Base-by-base conservation (phyloP, 2,888 invertebrate genomes). In the Eretmocerus hayati region DNA sequence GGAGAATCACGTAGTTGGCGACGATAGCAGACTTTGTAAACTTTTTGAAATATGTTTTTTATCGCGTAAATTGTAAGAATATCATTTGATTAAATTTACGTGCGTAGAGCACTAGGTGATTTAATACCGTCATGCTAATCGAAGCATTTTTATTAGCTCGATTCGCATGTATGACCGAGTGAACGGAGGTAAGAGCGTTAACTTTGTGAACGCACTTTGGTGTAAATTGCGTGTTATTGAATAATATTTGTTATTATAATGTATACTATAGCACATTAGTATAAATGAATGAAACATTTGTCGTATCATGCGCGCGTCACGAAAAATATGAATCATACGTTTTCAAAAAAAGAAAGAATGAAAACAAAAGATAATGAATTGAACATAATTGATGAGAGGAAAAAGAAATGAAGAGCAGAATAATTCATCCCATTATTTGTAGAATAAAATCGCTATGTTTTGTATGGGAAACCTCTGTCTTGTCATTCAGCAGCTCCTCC, bases 1-100 rank as follows among this genome's bases (percentile, higher is more conserved):
- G 85, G 87, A 35, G 87, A 87, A 69, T 85, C 88, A 60, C 79
- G 92, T 57, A 89, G 90, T 21, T 93, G 93, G 93, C 77, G 92
- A 56, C 90, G 91, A 86, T 90, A 80, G 85, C 71, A 71, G 65
- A 62, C 61, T 62, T 59, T 57, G 58, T 61, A 60, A 60, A 56
- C 50, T 52, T 49, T 48, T 50, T 48, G 39, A 52, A 39, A 23
- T 52, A 54, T 38, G 40, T 54, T 54, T 54, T 54, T 47, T 54
- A 51, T 54, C 49, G 40, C 46, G 47, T 54, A 50, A 48, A 48
- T 48, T 52, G 47, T 54, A 54, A 52, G 52, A 54, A 20, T 50
- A 54, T 54, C 52, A 59, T 62, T 54, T 46, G 46, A 52, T 52
- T 46, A 54, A 52, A 51, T 50, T 46, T 48, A 42, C 50, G 53